Evolutionary conservation across 2,797 vertebrate species (phyloP).

Genomic region (Scolopax bukidnonensis): DNA sequence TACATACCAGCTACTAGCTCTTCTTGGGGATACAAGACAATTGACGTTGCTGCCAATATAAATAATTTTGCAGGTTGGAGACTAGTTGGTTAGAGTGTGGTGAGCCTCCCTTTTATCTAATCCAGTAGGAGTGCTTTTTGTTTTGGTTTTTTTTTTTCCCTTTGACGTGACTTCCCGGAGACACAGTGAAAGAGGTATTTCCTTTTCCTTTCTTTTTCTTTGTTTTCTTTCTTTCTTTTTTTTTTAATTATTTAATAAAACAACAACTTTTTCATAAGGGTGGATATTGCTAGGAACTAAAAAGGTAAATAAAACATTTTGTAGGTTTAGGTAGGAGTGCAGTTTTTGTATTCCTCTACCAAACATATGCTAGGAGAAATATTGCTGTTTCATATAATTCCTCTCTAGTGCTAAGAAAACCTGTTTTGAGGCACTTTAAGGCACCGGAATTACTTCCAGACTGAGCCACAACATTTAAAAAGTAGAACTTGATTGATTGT

Average conservation of each 20-base stretch:
- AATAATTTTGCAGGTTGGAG: not conserved
- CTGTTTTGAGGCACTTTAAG: not conserved
- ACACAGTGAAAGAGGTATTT: conserved; percentile 42
- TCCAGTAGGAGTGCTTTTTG: not conserved
- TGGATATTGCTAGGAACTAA: not conserved
- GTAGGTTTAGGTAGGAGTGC: not conserved
- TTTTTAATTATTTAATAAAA: not conserved
- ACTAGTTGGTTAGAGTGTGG: not conserved
- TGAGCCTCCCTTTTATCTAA: not conserved
- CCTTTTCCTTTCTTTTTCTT: not conserved
- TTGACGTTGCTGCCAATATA: not conserved
- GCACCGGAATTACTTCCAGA: not conserved
- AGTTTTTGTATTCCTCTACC: not conserved
- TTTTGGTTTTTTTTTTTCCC: not conserved
- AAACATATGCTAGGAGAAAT: not conserved
- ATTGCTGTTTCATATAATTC: not conserved
- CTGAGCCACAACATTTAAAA: not conserved
- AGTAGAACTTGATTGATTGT: not conserved
- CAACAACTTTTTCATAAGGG: not conserved
- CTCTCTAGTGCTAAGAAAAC: not conserved
- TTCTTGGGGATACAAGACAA: not conserved
- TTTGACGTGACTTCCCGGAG: not conserved
- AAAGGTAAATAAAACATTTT: not conserved
- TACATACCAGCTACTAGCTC: not conserved
- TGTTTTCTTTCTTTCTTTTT: not conserved